Conservation (phyloP, 2,888 invertebrate genomes). For the Tillus elongatus region DNA sequence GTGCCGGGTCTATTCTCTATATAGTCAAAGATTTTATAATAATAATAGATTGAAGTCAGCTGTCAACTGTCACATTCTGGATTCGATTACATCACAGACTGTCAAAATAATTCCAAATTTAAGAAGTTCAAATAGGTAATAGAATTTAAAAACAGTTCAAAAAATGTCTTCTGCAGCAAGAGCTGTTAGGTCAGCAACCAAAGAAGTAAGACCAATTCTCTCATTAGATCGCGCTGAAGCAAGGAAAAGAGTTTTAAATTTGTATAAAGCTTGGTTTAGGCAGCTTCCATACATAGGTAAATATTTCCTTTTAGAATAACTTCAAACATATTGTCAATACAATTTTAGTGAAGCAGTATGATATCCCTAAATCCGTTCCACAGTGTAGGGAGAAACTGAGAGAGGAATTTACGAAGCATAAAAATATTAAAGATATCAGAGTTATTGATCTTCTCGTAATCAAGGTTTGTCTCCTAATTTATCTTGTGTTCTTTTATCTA, state of each 20-base stretch:
- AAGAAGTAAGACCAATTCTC: constrained; percentile 77
- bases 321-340: too few relatives aligned
- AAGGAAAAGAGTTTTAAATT: constrained; percentile 67
- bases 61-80: too few relatives aligned
- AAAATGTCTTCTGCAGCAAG: too few relatives aligned
- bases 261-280: constrained; percentile 92
- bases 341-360: constrained; percentile 70
- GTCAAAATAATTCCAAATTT: too few relatives aligned
- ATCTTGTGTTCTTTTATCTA: too few relatives aligned
- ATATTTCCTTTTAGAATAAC: constrained; percentile 36
- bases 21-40: too few relatives aligned
- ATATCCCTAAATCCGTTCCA: constrained; percentile 65
- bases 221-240: constrained; percentile 73
- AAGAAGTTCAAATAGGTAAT: too few relatives aligned
- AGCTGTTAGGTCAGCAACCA: too few relatives aligned
- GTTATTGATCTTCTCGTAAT: constrained; percentile 86
- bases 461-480: constrained; percentile 72
- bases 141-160: too few relatives aligned
- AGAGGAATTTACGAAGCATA: constrained; percentile 69
- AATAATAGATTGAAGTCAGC: too few relatives aligned
- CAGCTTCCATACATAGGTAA: constrained; percentile 76
- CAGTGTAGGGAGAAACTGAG: constrained; percentile 65
- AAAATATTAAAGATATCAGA: constrained; percentile 69
- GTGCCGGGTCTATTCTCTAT: too few relatives aligned
- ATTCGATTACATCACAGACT: too few relatives aligned